Percentiles rank a stretch among this genome's conserved stretches.
phyloP scores from a whole-genome alignment of 2,113 vertebrate genomes.

The Spilogale gracilis region DNA sequence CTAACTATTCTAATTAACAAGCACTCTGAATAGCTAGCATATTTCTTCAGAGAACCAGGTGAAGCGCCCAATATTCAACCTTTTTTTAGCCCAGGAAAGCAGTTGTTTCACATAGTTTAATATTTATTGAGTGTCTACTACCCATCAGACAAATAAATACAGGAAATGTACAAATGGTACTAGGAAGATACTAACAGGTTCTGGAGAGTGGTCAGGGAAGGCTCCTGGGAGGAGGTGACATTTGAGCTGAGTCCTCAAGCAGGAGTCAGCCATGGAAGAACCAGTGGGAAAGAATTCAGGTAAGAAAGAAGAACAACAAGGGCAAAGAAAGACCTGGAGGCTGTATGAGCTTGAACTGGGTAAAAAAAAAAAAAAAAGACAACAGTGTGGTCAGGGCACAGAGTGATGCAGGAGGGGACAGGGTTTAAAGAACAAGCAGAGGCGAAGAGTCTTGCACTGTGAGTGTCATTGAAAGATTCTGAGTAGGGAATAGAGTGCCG shows the following conservation, averaged over 20 bases:
- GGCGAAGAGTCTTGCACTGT: background rate
- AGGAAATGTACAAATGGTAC: background rate
- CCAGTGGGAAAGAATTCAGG: background rate
- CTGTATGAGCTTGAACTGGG: background rate
- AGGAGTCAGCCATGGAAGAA: background rate
- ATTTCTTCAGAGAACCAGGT: conserved; percentile 31
- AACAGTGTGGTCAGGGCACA: background rate
- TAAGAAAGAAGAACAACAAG: background rate
- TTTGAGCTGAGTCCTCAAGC: background rate
- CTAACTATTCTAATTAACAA: conserved; percentile 12
- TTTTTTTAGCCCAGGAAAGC: background rate
- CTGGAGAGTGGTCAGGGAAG: background rate
- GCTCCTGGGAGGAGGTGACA: conserved; percentile 29
- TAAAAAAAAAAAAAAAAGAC: background rate
- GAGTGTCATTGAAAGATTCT: background rate
- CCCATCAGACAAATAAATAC: conserved; percentile 29
- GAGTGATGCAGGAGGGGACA: background rate
- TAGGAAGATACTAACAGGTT: conserved; percentile 1
- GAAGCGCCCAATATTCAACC: background rate
- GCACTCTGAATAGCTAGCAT: conserved; percentile 7
- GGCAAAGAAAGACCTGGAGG: conserved; percentile 2
- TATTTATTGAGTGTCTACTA: background rate
- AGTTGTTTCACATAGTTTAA: background rate
- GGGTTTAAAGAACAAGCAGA: background rate
- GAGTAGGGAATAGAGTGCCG: background rate